Evolutionary conservation across 2,113 vertebrate genomes (phyloP), one percentile per base, ranked within the genome.

Genomic region (Nothoprocta pentlandii): DNA sequence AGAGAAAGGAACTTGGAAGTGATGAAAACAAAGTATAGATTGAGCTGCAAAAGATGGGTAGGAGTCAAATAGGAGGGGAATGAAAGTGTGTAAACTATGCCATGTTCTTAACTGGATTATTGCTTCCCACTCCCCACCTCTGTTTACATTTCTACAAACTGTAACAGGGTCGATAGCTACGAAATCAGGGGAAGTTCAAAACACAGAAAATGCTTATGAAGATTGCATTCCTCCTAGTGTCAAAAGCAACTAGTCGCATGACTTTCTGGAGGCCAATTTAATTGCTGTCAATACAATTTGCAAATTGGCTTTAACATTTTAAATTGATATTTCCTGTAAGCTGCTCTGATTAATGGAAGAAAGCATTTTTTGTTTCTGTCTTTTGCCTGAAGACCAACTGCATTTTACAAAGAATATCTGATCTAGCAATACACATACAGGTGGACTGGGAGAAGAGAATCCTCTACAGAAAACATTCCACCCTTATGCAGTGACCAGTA

Each of bases 281-380:
- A 95, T 74, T 90, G 87, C 6, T 91, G 92, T 92, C 93, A 53
- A 95, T 95, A 95, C 79, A 6, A 11, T 68, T 84, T 49, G 92
- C 87, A 95, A 95, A 95, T 95, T 97, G 80, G 87, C 69, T 92
- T 92, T 92, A 94, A 89, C 93, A 92, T 85, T 93, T 95, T 78
- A 92, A 95, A 96, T 94, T 86, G 95, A 95, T 96, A 93, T 91
- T 94, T 96, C 93, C 91, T 94, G 91, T 92, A 90, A 95, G 87
- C 61, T 86, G 79, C 87, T 80, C 85, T 94, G 94, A 95, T 94
- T 93, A 97, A 96, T 96, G 93, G 85, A 62, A 93, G 69, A 36
- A 81, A 92, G 63, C 81, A 89, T 75, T 53, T 75, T 53, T 73
- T 78, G 82, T 88, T 95, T 78, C 86, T 95, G 92, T 69, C 90